These are phyloP conservation scores for Amaurobius ferox DNA, from an alignment of 2,888 invertebrate genomes.

Conservation along the genomic window DNA sequence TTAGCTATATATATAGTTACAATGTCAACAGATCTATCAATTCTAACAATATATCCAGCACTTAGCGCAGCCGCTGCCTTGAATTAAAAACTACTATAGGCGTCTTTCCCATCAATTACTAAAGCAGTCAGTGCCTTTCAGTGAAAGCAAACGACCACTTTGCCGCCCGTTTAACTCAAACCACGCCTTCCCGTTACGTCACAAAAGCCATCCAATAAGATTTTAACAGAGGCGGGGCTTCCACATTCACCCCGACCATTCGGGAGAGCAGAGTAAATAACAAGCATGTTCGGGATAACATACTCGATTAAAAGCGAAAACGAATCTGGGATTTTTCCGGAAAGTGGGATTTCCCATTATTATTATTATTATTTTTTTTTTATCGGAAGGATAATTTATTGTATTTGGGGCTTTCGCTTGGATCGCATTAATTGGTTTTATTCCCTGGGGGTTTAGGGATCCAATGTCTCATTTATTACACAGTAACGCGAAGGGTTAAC, in stretches of 20 bases:
- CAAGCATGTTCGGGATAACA: slow-evolving; percentile 31
- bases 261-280: slow-evolving; percentile 48
- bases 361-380: slow-evolving; percentile 22
- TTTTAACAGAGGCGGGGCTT: slow-evolving; percentile 35
- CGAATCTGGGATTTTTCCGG: slow-evolving; percentile 45
- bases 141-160: slow-evolving; percentile 69
- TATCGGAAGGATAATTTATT: slow-evolving; percentile 44
- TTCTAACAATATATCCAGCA: no score
- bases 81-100: background rate
- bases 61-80: no score
- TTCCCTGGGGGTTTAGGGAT: background rate
- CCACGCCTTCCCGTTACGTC: slow-evolving; percentile 54
- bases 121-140: slow-evolving; percentile 66
- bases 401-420: slow-evolving; percentile 11
- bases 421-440: slow-evolving; percentile 12
- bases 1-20: no score
- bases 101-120: slow-evolving; percentile 5
- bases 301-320: slow-evolving; percentile 61
- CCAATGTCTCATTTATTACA: background rate
- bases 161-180: slow-evolving; percentile 58
- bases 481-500: background rate
- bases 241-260: slow-evolving; percentile 31
- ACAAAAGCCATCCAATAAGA: slow-evolving; percentile 44
- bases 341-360: slow-evolving; percentile 24
- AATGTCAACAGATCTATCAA: no score